A percentile compares a stretch with the other conserved stretches of the same genome.
Evolutionary conservation across 2,113 vertebrate genomes (phyloP).

Genomic region (Montifringilla adamsi): DNA sequence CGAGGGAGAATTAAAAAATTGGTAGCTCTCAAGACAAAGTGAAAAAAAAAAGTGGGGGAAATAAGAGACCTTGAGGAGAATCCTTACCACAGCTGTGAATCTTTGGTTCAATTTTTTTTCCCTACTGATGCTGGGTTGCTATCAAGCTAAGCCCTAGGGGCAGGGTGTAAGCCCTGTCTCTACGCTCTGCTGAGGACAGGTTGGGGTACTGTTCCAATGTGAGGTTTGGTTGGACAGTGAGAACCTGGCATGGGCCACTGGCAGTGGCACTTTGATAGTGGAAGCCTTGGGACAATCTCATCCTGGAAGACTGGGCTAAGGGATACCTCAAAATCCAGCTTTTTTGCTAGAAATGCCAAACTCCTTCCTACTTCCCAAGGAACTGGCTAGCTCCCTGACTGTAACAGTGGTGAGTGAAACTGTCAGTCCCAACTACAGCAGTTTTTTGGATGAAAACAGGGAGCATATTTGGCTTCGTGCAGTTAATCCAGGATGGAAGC

Average conservation of each 20-base stretch:
- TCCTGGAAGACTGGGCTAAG: background rate
- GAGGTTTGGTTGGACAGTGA: background rate
- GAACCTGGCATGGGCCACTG: background rate
- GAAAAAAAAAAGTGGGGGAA: background rate
- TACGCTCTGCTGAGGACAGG: background rate
- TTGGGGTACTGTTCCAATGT: background rate
- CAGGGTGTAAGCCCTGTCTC: background rate
- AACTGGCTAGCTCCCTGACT: background rate
- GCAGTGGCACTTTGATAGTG: accelerated
- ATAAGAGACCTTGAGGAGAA: background rate
- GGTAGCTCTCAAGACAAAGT: background rate
- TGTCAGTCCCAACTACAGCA: background rate
- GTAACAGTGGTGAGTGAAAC: background rate
- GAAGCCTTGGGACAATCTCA: background rate
- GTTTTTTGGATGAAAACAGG: background rate
- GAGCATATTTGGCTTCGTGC: background rate
- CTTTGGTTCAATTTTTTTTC: background rate
- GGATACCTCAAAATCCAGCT: background rate
- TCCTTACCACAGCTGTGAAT: background rate
- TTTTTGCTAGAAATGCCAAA: background rate
- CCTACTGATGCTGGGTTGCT: background rate
- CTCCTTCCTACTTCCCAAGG: background rate
- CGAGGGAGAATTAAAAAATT: background rate
- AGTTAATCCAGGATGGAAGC: background rate
- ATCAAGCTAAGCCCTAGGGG: background rate